Base-by-base conservation (phyloP, 1,140 invertebrate species). In the Diploscapter pachys region DNA sequence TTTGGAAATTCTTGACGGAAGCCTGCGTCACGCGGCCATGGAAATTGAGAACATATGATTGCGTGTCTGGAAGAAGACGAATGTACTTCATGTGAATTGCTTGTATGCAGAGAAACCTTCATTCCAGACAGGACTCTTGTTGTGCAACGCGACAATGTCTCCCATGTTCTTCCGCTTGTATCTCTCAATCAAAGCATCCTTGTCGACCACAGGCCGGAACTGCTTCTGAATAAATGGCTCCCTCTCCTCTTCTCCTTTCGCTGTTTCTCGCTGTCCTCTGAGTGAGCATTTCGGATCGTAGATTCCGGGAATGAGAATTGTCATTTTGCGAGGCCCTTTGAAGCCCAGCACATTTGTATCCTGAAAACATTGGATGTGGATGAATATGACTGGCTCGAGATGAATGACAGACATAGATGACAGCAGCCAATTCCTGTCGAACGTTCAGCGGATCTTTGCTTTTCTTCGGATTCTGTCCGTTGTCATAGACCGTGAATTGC, bases 1-100 rank as follows among this genome's bases (percentile, higher is more conserved):
- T 92, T 90, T 99, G 96, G 88, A 99, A 99, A 89, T 99, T 99
- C 87, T 99, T 99, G 0, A 99, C 96, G 75, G 95, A 98, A n/a
- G 97, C 96, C 87, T 98, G 95, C 0, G 96, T 99, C 0, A 99
- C 97, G 75, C 97, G 88, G 0, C 96, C 97, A 86, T 98, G 95
- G 88, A 99, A 99, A 88, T 99, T 99, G 3, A 99, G 89, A 2
- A 99, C 96, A 86, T 99, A 99, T 0, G 95, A 98, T 86, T 99
- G 96, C 0, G 95, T 98, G 80, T 99, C 97, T 89, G 82, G 69
- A 85, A 82, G 67, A 6, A 63, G 11, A 80, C 4, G 53, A 63
- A 3, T 3, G 13, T 8, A 50, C 52, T 62, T 62, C 4, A 2
- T 49, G 31, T 11, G 48, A 71, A 74, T 9, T 49, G 55, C 71